Evolutionary conservation across 2,113 vertebrate species (phyloP), one percentile per base, ranked within the genome.

Genomic region (Neofelis nebulosa): DNA sequence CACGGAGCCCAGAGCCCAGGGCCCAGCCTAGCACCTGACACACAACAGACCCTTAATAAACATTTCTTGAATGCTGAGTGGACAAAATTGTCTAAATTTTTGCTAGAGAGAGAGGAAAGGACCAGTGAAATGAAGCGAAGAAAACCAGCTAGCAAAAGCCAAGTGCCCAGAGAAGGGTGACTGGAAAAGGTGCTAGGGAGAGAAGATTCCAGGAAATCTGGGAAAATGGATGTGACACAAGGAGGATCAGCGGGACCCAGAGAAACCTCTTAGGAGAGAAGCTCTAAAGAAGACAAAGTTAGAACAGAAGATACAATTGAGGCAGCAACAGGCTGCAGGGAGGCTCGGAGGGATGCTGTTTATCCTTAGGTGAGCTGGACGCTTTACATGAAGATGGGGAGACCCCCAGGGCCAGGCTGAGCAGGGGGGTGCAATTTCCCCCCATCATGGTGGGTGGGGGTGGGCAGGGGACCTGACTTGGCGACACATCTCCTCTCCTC

Each of bases 1-100:
- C 55, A 38, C 9, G 15, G 61, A 31, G 29, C 19, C 55, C 36
- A 55, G 73, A 18, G 12, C 48, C 68, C 9, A 10, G 63, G 29
- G 25, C 18, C 65, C n/a, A 50, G 80, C 38, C n/a, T n/a, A 66
- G 19, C 21, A 14, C 25, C 48, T 3, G 23, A 55, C 23, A 83
- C 45, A 65, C 38, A 95, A 55, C 15, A 61, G 79, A 38, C 21
- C n/a, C 87, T 92, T 74, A 41, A 38, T 18, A 91, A 90, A 41
- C 14, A 78, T 29, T 83, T 13, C 1, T 2, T 14, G 41, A 50
- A n/a, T 23, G 52, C 12, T 27, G 14, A 79, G 82, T 5, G 27
- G 94, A 38, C 9, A 55, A 69, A 65, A 61, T 25, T 38, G 36
- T 83, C 50, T 71, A 36, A 36, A 27, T 10, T 76, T 86, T 13